Evolutionary conservation across 2,113 vertebrate species (phyloP).

Genomic region (Microtus richardsoni): DNA sequence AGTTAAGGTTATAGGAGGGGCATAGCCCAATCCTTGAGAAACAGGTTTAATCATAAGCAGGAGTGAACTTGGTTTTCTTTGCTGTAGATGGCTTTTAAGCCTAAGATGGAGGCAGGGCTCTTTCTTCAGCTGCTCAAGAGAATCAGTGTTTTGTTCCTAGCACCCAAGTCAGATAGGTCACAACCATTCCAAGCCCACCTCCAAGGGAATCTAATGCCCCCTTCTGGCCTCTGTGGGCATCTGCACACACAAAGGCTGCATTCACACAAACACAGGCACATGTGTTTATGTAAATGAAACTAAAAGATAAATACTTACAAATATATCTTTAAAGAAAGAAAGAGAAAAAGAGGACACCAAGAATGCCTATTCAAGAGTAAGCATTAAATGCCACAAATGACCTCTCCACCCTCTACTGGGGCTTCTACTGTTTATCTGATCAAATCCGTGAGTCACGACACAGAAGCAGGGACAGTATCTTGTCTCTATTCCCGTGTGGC

Average conservation of each 20-base stretch:
- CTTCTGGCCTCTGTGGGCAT: neutral
- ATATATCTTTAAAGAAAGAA: neutral
- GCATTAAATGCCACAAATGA: neutral
- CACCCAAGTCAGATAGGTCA: neutral
- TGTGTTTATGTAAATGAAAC: neutral
- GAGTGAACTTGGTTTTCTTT: neutral
- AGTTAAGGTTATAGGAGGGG: neutral
- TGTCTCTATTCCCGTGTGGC: neutral
- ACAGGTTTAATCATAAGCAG: neutral
- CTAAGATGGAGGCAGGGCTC: neutral
- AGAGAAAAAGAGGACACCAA: neutral
- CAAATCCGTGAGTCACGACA: neutral
- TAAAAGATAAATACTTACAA: neutral
- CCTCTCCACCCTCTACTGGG: neutral
- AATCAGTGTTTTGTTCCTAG: neutral
- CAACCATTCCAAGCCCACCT: neutral
- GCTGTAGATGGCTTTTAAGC: neutral
- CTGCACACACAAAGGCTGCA: neutral
- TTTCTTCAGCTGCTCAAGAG: neutral
- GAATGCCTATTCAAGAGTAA: neutral
- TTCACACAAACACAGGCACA: neutral
- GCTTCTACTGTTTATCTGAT: neutral
- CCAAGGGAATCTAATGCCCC: neutral
- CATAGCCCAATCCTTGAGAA: neutral
- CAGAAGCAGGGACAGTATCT: fast-evolving